Conservation (phyloP, 2,888 invertebrate species). For the Eristalinus aeneus region DNA sequence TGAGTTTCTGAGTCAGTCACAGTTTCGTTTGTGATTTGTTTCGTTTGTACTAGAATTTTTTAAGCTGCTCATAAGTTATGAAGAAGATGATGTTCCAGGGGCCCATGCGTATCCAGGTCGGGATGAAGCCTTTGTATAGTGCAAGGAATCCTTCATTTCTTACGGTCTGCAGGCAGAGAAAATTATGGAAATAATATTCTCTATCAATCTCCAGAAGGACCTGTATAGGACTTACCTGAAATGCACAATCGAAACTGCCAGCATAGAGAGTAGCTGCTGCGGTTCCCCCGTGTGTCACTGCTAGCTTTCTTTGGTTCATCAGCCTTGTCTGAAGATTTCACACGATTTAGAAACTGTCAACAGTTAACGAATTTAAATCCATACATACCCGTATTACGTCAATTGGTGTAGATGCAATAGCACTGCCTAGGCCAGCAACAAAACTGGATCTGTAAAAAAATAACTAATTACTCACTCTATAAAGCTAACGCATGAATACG, state of each 20-base stretch:
- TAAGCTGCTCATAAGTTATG: conserved; percentile 95
- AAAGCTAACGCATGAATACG: conserved; percentile 72
- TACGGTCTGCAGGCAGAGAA: conserved; percentile 91
- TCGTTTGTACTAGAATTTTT: conserved; percentile 83
- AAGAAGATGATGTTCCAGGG: conserved; percentile 99
- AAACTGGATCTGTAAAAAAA: conserved; percentile 88
- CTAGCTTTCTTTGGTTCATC: conserved; percentile 93
- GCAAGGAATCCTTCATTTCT: conserved; percentile 92
- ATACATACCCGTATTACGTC: conserved; percentile 91
- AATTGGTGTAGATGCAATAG: conserved; percentile 95
- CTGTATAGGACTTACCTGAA: conserved; percentile 83
- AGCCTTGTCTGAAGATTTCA: conserved; percentile 88
- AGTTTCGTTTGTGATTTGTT: conserved; percentile 22
- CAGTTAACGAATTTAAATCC: conserved; percentile 56
- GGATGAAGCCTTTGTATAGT: conserved; percentile 96
- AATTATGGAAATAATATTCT: too few relatives aligned
- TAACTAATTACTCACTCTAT: neutral
- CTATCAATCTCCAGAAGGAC: neutral
- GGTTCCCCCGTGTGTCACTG: conserved; percentile 78
- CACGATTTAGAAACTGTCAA: conserved; percentile 6
- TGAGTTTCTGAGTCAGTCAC: conserved; percentile 29
- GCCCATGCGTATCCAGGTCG: conserved; percentile 97
- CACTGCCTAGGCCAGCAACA: conserved; percentile 94
- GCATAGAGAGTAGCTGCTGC: conserved; percentile 84
- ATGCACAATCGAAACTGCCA: conserved; percentile 91